Conservation (phyloP, 2,797 vertebrate genomes). For the Galagoides demidoff region DNA sequence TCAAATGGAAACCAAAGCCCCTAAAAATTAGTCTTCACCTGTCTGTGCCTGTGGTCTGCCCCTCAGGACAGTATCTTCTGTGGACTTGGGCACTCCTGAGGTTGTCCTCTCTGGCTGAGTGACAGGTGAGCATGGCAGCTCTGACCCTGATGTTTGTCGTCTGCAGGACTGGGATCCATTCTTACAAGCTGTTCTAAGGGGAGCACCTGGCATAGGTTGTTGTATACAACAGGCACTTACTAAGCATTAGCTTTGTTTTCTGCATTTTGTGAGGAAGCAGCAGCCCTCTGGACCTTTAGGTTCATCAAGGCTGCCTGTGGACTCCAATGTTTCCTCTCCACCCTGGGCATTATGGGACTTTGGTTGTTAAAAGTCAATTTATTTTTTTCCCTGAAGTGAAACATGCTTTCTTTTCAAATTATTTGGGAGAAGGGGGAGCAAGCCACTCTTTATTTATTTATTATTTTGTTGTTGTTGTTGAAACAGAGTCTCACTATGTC, state of each 20-base stretch:
- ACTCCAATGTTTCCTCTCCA: background rate
- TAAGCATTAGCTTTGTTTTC: background rate
- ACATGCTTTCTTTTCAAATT: background rate
- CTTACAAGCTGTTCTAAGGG: background rate
- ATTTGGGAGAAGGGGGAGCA: background rate
- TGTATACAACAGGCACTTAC: background rate
- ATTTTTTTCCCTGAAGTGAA: background rate
- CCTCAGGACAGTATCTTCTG: background rate
- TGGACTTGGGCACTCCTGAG: background rate
- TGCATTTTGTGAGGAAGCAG: background rate
- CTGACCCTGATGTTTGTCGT: background rate
- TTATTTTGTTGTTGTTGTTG: too few relatives aligned
- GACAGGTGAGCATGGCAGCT: background rate
- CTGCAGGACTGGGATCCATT: background rate
- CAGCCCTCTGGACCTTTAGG: background rate
- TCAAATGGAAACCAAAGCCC: background rate
- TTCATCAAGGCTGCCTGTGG: background rate
- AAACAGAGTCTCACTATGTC: too few relatives aligned
- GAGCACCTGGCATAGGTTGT: background rate
- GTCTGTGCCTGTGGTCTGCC: background rate
- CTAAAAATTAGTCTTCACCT: background rate
- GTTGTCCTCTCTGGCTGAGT: background rate
- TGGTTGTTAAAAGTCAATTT: background rate
- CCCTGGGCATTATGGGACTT: background rate
- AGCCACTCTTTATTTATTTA: background rate